phyloP scores from a whole-genome alignment of 2,797 vertebrate species.

The Peromyscus eremicus region DNA sequence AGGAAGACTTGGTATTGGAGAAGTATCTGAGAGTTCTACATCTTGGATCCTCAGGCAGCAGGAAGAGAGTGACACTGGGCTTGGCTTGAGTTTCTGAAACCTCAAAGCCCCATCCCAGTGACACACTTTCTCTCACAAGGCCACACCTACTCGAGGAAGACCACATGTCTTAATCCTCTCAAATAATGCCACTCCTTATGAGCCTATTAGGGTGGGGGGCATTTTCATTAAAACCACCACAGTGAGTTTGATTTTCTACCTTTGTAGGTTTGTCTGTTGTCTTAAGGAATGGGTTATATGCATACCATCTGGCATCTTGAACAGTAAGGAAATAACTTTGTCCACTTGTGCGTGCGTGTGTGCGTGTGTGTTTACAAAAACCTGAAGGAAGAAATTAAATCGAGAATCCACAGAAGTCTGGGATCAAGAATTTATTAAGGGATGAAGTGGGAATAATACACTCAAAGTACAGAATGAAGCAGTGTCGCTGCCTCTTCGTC shows the following conservation, averaged over 20 bases:
- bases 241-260: slow-evolving; percentile 22
- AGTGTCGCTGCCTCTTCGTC: too few relatives aligned
- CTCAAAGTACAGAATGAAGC: too few relatives aligned
- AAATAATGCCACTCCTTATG: not conserved
- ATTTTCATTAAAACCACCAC: not conserved
- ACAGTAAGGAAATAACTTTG: slow-evolving; percentile 2
- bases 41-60: not conserved
- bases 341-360: not conserved
- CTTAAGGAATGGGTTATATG: not conserved
- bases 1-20: not conserved
- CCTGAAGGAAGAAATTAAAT: too few relatives aligned
- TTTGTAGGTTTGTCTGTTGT: not conserved
- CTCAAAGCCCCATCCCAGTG: not conserved
- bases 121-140: not conserved
- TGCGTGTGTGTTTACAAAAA: not conserved
- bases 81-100: not conserved
- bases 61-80: not conserved
- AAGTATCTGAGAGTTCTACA: not conserved
- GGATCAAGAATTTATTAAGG: too few relatives aligned
- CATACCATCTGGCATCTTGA: not conserved
- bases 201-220: not conserved
- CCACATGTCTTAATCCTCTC: not conserved
- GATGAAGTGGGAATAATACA: too few relatives aligned
- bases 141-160: not conserved
- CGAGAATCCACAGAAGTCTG: too few relatives aligned